A percentile compares a stretch with the other conserved stretches of the same genome.
phyloP scores from a whole-genome alignment of 35 echinoderm and acorn worm genomes.

The Heliocidaris erythrogramma region DNA sequence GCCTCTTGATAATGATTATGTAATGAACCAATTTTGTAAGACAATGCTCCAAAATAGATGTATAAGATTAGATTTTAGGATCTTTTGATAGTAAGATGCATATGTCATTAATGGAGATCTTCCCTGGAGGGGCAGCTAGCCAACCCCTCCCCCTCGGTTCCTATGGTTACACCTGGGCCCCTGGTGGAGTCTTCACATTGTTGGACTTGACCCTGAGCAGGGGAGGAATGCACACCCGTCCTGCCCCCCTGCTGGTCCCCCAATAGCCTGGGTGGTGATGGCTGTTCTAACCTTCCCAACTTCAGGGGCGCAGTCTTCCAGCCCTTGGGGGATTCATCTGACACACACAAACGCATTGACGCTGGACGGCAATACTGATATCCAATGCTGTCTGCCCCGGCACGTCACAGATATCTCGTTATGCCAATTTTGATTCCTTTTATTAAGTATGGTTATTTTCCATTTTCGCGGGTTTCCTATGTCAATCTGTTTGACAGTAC shows the following conservation, averaged over 20 bases:
- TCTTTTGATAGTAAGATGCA: no score
- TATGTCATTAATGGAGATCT: no score
- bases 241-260: not conserved
- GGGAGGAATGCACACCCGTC: not conserved
- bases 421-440: not conserved
- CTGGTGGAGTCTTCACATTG: not conserved
- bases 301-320: not conserved
- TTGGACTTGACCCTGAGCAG: not conserved
- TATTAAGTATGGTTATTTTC: not conserved
- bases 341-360: not conserved
- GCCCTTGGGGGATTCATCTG: not conserved
- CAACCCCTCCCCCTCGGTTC: not conserved
- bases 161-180: not conserved
- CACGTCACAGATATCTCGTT: constrained; percentile 2
- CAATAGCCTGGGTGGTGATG: not conserved
- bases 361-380: not conserved
- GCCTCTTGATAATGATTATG: no score
- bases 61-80: no score
- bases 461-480: not conserved
- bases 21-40: no score
- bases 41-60: no score
- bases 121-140: not conserved
- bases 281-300: not conserved
- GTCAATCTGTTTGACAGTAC: not conserved
- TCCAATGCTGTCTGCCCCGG: not conserved